Percentiles rank a stretch among this genome's conserved stretches.
These are phyloP conservation scores for Umimayanthus kanabou DNA, from an alignment of 92 coral and sea anemone genomes.

Conservation along the genomic window DNA sequence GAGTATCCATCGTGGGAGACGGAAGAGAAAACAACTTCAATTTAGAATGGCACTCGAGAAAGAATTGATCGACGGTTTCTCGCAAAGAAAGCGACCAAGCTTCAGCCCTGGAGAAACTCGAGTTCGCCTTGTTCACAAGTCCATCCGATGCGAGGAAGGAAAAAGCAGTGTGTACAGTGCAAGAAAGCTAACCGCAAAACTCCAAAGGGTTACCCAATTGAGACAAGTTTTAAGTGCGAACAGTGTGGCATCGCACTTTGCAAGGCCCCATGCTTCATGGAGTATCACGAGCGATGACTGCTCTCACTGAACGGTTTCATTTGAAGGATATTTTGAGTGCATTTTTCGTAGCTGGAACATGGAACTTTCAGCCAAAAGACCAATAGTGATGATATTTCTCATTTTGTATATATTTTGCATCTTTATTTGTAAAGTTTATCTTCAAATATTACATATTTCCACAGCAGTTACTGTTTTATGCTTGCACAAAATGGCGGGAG, in stretches of 20 bases:
- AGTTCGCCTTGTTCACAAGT: constrained; percentile 1
- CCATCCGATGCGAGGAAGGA: no score
- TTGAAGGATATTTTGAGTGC: not conserved
- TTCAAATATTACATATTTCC: not conserved
- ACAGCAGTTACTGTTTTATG: not conserved
- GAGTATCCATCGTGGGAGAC: no score
- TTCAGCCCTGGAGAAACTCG: not conserved
- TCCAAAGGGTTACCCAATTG: no score
- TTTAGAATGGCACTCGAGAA: no score
- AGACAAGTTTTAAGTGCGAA: no score
- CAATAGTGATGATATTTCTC: not conserved
- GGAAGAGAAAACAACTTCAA: no score
- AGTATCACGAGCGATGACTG: constrained; percentile 18
- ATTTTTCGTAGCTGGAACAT: not conserved
- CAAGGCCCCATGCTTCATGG: not conserved
- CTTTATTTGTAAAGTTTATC: constrained; percentile 2
- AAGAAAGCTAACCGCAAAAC: no score
- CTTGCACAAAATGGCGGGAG: constrained; percentile 13
- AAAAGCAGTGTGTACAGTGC: no score
- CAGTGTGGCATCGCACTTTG: no score
- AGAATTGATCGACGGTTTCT: constrained; percentile 16
- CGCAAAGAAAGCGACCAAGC: no score
- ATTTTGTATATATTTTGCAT: not conserved
- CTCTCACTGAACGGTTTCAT: not conserved
- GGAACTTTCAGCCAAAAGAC: not conserved